phyloP scores from a whole-genome alignment of 2,113 vertebrate genomes.

The Paratilapia polleni region DNA sequence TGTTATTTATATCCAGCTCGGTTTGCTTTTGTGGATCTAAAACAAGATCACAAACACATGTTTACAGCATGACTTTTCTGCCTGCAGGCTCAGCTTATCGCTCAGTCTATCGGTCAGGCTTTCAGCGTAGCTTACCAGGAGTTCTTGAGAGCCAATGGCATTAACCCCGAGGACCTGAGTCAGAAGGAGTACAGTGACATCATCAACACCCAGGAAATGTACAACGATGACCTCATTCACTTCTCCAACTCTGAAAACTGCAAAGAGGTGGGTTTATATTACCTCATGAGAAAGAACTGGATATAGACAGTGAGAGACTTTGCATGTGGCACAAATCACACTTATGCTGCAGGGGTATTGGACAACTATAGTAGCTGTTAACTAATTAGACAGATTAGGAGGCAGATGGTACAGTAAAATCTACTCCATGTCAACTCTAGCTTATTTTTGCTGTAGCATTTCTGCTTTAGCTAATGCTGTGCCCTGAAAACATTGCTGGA shows the following conservation, averaged over 20 bases:
- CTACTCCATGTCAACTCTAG: neutral
- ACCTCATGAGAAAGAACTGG: neutral
- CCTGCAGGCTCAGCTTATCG: conserved; percentile 94
- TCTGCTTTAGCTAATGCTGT: conserved; percentile 24
- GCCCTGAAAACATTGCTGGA: conserved; percentile 41
- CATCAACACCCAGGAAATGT: conserved; percentile 99
- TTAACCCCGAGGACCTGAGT: conserved; percentile 98
- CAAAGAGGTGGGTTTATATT: conserved; percentile 88
- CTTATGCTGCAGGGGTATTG: conserved; percentile 26
- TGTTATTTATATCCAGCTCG: conserved; percentile 9
- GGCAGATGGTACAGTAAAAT: conserved; percentile 49
- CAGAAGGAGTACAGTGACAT: conserved; percentile 99
- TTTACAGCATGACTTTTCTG: conserved; percentile 4
- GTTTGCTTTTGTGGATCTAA: neutral
- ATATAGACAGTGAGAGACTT: neutral
- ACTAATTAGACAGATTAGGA: conserved; percentile 44
- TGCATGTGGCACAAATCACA: neutral
- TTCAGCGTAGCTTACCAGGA: conserved; percentile 99
- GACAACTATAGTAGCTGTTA: conserved; percentile 30
- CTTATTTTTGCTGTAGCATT: conserved; percentile 22
- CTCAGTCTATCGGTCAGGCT: conserved; percentile 98
- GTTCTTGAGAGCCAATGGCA: conserved; percentile 96
- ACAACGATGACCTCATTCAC: conserved; percentile 98
- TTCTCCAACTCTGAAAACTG: conserved; percentile 99
- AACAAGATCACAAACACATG: neutral